Base-by-base conservation (phyloP, 2,113 vertebrate genomes). In the Entosphenus tridentatus region DNA sequence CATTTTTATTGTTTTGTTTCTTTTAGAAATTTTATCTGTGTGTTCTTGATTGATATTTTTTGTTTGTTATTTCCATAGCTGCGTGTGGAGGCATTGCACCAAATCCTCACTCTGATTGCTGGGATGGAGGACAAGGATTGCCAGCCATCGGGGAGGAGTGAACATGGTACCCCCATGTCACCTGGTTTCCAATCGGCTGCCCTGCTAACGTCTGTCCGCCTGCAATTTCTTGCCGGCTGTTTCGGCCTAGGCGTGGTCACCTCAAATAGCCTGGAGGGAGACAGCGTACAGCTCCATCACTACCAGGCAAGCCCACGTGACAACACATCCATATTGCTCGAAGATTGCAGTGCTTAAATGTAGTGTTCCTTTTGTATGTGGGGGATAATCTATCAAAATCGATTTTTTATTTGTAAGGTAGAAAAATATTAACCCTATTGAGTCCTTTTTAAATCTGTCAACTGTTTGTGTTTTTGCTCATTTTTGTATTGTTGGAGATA, bases 41-140 rank as follows among this genome's bases (percentile, higher is more conserved):
- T 39, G 6, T 39, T 39, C 39, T 39, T 39, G 39, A 39, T 39
- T 39, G 39, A 39, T 7, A 18, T 68, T 57, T 70, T 75, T 55
- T 55, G 69, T n/a, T 11, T 70, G 56, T 14, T 17, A 54, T 11
- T 2, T 69, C 70, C 77, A 39, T 78, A 97, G 93, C 78, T 96
- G 76, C 86, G 93, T 57, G 77, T 97, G 76, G 91, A 96, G 76
- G 90, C 93, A 0, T 86, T 97, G 71, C 91, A 97, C 75, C 93
- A 97, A 81, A 95, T 96, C 55, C 82, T 97, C 70, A 85, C 89
- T 71, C 74, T 97, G 14, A 82, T 97, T 8, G 89, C 89, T 55
- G 89, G 93, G 56, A 97, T 97, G 93, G 93, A 97, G 73, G 93
- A 96, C 75, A 96, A 97, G 72, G 83, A 85, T 70, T 84, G 83